A percentile compares a stretch with the other conserved stretches of the same genome.
Evolutionary conservation across 30 jellyfish, hydroid and myxozoan genomes (phyloP).

Genomic region (Chironex yamaguchii): DNA sequence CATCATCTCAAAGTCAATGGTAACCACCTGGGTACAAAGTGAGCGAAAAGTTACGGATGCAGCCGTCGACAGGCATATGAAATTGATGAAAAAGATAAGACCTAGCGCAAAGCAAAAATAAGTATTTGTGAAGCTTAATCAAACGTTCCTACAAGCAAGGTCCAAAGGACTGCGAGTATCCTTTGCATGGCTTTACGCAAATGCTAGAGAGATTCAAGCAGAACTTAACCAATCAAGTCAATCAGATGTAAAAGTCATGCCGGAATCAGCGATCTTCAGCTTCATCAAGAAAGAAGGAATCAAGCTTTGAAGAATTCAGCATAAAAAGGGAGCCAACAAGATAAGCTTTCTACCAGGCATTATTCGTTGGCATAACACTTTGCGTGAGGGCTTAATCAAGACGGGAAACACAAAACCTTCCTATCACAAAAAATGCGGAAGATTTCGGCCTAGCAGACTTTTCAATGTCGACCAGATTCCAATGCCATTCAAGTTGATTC

Average conservation of each 20-base stretch:
- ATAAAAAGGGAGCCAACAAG: neutral
- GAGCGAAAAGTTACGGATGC: neutral
- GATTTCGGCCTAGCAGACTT: conserved; percentile 1
- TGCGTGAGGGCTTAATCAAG: conserved; percentile 48
- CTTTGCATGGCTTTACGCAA: neutral
- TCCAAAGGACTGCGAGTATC: neutral
- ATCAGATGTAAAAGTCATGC: neutral
- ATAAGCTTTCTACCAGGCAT: conserved; percentile 32
- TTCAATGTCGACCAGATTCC: conserved; percentile 42
- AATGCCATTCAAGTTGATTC: conserved; percentile 29
- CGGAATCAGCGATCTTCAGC: neutral
- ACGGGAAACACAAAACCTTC: neutral
- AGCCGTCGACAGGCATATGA: neutral
- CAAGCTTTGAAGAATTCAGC: neutral
- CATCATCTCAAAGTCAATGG: conserved; percentile 26
- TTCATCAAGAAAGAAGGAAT: neutral
- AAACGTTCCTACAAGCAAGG: neutral
- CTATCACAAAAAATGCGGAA: neutral
- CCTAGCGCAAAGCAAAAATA: neutral
- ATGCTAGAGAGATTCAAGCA: neutral
- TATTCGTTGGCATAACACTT: conserved; percentile 29
- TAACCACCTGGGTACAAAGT: neutral
- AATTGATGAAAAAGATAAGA: neutral
- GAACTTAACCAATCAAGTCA: neutral
- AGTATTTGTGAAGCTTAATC: neutral